Evolutionary conservation across 2,888 invertebrate species (phyloP).

Genomic region (Stegophylla sp.): DNA sequence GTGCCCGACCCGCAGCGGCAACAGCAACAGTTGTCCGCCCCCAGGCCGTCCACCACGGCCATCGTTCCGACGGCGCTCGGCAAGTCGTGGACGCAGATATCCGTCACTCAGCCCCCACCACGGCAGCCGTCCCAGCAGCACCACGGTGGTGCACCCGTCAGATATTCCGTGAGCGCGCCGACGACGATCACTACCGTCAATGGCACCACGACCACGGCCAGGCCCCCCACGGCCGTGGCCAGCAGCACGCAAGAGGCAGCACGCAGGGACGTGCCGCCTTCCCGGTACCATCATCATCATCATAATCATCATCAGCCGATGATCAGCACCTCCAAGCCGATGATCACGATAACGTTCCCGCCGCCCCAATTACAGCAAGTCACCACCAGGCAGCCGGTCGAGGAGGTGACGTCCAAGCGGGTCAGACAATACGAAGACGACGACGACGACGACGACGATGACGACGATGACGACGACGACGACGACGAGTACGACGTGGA

Average conservation of each 20-base stretch:
- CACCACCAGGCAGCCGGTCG: constrained; percentile 62
- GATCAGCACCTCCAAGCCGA: constrained; percentile 33
- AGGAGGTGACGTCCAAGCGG: constrained; percentile 62
- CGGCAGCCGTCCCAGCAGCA: background rate
- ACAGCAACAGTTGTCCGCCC: background rate
- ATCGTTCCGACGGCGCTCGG: background rate
- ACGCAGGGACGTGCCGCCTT: constrained; percentile 22
- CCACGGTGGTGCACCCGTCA: background rate
- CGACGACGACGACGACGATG: constrained; percentile 64
- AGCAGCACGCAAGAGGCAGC: background rate
- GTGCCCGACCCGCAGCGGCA: background rate
- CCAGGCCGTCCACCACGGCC: background rate
- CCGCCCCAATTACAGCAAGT: constrained; percentile 30
- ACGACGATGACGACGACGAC: constrained; percentile 61
- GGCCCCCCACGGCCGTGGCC: background rate
- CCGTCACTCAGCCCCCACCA: constrained; percentile 35
- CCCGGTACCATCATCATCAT: background rate
- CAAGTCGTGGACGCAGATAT: constrained; percentile 52
- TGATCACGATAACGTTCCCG: constrained; percentile 48
- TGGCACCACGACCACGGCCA: background rate
- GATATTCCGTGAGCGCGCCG: background rate
- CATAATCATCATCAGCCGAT: background rate
- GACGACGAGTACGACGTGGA: constrained; percentile 57
- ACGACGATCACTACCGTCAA: background rate
- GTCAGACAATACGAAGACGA: constrained; percentile 60